A percentile compares a stretch with the other conserved stretches of the same genome.
phyloP scores from a whole-genome alignment of 64 coral and sea anemone species.

The Actinia tenebrosa region DNA sequence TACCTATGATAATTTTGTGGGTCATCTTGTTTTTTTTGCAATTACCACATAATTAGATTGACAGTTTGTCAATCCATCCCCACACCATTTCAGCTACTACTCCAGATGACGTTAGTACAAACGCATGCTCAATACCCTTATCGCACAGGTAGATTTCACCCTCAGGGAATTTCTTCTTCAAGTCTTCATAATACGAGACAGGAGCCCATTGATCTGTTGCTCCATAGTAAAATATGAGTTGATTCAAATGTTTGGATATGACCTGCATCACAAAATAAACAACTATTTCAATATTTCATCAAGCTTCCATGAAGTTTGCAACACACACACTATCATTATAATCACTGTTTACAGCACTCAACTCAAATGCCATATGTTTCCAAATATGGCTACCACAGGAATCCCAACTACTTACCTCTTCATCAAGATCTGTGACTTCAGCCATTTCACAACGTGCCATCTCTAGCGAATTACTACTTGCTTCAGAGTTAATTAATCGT shows the following conservation, averaged over 20 bases:
- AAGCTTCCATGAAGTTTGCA: no score
- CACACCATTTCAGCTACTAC: conserved; percentile 80
- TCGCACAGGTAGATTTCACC: conserved; percentile 91
- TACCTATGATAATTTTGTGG: no score
- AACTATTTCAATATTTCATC: not conserved
- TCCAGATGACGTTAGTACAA: conserved; percentile 74
- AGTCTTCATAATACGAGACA: conserved; percentile 71
- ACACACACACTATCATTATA: no score
- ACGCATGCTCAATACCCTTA: conserved; percentile 76
- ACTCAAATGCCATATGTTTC: not conserved
- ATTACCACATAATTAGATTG: not conserved
- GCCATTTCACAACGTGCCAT: conserved; percentile 83
- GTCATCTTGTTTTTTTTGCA: no score
- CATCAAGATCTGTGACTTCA: conserved; percentile 56
- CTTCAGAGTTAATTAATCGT: conserved; percentile 45
- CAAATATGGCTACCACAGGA: not conserved
- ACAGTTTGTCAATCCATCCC: conserved; percentile 54
- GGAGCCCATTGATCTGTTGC: conserved; percentile 82
- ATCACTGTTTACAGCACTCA: no score
- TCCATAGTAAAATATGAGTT: conserved; percentile 92
- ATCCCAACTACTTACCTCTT: conserved; percentile 16
- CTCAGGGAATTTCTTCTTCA: conserved; percentile 65
- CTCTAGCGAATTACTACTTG: conserved; percentile 54
- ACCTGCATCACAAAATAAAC: conserved; percentile 30
- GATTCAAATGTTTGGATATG: conserved; percentile 67